Evolutionary conservation across 2,797 vertebrate genomes (phyloP).

Genomic region (Arrhamphus sclerolepis): DNA sequence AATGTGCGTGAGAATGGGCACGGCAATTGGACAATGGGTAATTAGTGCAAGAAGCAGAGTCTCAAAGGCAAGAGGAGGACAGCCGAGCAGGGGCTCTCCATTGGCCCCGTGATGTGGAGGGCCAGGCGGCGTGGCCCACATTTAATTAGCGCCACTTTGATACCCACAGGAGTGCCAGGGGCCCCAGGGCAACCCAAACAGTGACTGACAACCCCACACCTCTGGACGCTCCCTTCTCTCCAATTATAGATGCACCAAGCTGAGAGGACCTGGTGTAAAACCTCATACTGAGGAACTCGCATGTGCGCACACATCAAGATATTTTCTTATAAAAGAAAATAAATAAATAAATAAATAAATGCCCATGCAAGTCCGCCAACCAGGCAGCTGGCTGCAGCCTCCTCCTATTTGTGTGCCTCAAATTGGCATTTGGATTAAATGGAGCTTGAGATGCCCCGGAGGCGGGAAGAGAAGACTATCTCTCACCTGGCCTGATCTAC

Average conservation of each 20-base stretch:
- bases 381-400: constrained; percentile 65
- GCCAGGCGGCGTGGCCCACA: constrained; percentile 92
- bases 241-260: constrained; percentile 95
- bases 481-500: constrained; percentile 80
- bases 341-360: constrained; percentile 29
- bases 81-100: constrained; percentile 78
- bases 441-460: constrained; percentile 84
- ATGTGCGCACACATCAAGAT: constrained; percentile 26
- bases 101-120: constrained; percentile 91
- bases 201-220: constrained; percentile 97
- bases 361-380: constrained; percentile 83
- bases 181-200: constrained; percentile 99
- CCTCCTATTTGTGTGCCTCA: constrained; percentile 90
- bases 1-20: constrained; percentile 82
- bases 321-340: constrained; percentile 40
- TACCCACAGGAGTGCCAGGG: constrained; percentile 98
- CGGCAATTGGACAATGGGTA: constrained; percentile 99
- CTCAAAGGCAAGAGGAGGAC: constrained; percentile 96
- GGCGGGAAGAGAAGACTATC: constrained; percentile 72
- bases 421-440: constrained; percentile 99
- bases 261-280: constrained; percentile 75
- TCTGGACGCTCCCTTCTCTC: constrained; percentile 94
- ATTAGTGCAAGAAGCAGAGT: constrained; percentile 96
- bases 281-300: constrained; percentile 38
- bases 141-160: constrained; percentile 99